Conservation (phyloP, 2,888 invertebrate species). For the Meteorus cinctellus region DNA sequence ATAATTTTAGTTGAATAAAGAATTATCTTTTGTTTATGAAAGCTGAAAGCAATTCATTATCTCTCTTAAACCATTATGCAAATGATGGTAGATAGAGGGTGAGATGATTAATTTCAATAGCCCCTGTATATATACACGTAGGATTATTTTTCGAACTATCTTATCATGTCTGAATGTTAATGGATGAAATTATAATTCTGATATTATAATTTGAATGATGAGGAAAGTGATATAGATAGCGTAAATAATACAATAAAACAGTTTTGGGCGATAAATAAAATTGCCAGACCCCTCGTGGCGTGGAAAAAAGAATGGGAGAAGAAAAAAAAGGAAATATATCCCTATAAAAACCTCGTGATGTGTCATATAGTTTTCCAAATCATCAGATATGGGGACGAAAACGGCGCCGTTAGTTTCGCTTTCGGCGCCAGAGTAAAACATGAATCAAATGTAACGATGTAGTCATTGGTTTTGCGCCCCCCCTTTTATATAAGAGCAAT, state of each 20-base stretch:
- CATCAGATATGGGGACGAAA: constrained; percentile 9
- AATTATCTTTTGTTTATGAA: constrained; percentile 3
- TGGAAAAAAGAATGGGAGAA: neutral
- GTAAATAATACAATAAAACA: neutral
- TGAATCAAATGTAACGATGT: constrained; percentile 37
- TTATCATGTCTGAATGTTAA: constrained; percentile 9
- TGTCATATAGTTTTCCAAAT: constrained; percentile 24
- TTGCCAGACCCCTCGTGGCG: neutral
- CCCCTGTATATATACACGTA: neutral
- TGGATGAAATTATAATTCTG: constrained; percentile 5
- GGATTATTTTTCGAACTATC: neutral
- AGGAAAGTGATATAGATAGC: neutral
- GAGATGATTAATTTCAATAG: constrained; percentile 2
- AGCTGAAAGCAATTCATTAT: constrained; percentile 1
- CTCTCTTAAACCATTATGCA: neutral
- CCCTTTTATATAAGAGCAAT: constrained; percentile 10
- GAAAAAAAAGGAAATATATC: neutral
- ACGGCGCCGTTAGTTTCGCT: constrained; percentile 16
- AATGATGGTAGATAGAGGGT: neutral
- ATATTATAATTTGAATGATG: constrained; percentile 10
- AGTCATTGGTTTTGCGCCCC: constrained; percentile 21
- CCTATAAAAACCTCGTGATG: constrained; percentile 4
- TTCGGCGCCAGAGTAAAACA: constrained; percentile 19
- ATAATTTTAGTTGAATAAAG: neutral
- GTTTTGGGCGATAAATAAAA: neutral